A percentile compares a stretch with the other conserved stretches of the same genome.
phyloP scores from a whole-genome alignment of 2,797 vertebrate species.

The Todus mexicanus region DNA sequence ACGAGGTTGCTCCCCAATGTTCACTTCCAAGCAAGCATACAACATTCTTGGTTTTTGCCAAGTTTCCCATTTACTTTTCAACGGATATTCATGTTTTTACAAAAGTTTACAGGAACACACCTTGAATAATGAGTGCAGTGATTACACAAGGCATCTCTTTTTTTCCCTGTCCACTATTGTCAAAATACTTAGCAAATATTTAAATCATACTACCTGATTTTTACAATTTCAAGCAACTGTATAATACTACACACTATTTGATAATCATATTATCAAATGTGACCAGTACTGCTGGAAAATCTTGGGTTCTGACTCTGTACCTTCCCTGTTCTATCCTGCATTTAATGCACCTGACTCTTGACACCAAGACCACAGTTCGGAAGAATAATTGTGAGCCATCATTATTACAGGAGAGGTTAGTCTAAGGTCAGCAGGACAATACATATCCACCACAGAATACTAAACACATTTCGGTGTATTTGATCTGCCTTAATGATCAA shows the following conservation, averaged over 20 bases:
- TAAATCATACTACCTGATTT: background rate
- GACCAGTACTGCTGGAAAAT: background rate
- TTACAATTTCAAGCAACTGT: background rate
- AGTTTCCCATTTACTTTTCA: background rate
- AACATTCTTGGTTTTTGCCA: background rate
- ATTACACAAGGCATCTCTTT: background rate
- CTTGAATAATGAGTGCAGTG: background rate
- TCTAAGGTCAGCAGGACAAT: background rate
- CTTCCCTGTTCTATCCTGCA: background rate
- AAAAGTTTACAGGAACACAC: background rate
- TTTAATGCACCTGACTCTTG: background rate
- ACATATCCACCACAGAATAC: background rate
- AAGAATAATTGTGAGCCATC: background rate
- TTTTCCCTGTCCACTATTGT: background rate
- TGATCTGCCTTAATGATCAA: background rate
- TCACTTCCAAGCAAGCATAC: background rate
- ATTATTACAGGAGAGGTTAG: background rate
- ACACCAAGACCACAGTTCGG: background rate
- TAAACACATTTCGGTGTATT: background rate
- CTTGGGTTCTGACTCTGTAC: background rate
- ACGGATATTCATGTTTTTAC: background rate
- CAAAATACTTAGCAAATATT: background rate
- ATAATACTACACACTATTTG: background rate
- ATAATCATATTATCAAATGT: background rate
- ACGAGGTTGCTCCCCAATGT: background rate